These are phyloP conservation scores for Stictonetta naevosa DNA, from an alignment of 2,113 vertebrate species.

Conservation along the genomic window DNA sequence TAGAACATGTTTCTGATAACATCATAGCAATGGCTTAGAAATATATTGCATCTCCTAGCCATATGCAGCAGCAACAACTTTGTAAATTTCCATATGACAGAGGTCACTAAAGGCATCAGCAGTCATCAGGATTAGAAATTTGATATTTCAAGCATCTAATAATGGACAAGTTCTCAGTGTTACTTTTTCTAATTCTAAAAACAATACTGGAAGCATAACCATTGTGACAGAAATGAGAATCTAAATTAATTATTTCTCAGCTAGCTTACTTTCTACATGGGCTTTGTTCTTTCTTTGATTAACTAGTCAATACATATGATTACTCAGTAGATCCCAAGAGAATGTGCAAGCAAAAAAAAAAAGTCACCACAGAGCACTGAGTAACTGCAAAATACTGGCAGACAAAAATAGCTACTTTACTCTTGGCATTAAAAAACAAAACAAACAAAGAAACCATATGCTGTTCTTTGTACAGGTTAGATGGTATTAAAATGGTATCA, in stretches of 20 bases:
- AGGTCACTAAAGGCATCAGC: not conserved
- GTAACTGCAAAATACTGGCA: not conserved
- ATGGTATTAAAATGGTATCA: not conserved
- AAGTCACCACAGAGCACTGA: not conserved
- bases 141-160: not conserved
- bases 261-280: not conserved
- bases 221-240: not conserved
- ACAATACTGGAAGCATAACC: not conserved
- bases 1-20: not conserved
- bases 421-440: not conserved
- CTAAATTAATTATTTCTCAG: not conserved
- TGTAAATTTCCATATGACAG: not conserved
- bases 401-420: not conserved
- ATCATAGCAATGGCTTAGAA: not conserved
- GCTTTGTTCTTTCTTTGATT: not conserved
- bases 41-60: not conserved
- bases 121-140: not conserved
- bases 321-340: conserved; percentile 26
- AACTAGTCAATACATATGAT: not conserved
- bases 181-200: conserved; percentile 11
- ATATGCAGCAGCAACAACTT: not conserved
- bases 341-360: not conserved
- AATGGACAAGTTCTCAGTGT: conserved; percentile 13
- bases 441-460: not conserved
- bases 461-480: not conserved